These are phyloP conservation scores for Merluccius polli DNA, from an alignment of 2,797 vertebrate genomes.

Conservation along the genomic window DNA sequence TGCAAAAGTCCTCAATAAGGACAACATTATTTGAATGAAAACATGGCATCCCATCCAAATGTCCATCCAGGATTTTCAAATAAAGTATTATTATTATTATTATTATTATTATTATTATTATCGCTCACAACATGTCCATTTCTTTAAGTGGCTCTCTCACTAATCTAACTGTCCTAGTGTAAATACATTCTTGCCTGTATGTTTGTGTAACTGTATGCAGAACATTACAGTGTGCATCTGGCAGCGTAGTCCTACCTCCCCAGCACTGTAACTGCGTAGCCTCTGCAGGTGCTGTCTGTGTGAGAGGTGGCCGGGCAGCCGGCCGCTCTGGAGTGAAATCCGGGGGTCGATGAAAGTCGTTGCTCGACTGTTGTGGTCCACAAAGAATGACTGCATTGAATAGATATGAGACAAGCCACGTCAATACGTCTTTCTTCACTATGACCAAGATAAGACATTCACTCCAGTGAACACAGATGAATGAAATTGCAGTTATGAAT, in stretches of 20 bases:
- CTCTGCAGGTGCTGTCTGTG: slow-evolving; percentile 92
- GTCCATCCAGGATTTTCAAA: neutral
- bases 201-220: slow-evolving; percentile 3
- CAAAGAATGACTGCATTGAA: slow-evolving; percentile 87
- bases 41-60: neutral
- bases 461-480: neutral
- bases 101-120: neutral
- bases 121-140: neutral
- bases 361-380: slow-evolving; percentile 95
- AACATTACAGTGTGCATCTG: neutral
- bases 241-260: slow-evolving; percentile 76
- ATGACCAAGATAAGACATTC: neutral
- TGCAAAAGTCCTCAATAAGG: neutral
- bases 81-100: neutral
- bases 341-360: slow-evolving; percentile 97
- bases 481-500: neutral
- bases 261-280: slow-evolving; percentile 96
- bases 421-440: neutral
- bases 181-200: neutral
- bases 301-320: slow-evolving; percentile 87
- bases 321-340: slow-evolving; percentile 91
- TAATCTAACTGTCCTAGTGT: neutral
- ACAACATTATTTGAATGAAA: neutral
- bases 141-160: too few species aligned
- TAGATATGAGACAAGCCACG: neutral